phyloP scores from a whole-genome alignment of 2,113 vertebrate genomes.

The Sander lucioperca region DNA sequence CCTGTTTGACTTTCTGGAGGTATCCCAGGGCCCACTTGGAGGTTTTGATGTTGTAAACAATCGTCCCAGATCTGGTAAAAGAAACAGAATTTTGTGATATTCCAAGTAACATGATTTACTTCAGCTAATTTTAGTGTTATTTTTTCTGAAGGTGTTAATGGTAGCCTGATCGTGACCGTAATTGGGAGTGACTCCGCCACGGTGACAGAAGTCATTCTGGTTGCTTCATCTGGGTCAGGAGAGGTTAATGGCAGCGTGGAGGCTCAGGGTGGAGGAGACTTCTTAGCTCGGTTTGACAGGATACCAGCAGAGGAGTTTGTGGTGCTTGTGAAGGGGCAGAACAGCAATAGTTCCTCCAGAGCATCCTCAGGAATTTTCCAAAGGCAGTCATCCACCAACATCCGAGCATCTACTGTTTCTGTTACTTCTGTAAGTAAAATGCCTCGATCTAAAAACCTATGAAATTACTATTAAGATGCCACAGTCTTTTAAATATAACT shows the following conservation, averaged over 20 bases:
- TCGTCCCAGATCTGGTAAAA: slow-evolving; percentile 54
- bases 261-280: slow-evolving; percentile 25
- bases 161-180: slow-evolving; percentile 51
- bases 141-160: slow-evolving; percentile 39
- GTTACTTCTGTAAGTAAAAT: slow-evolving; percentile 43
- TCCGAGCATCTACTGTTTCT: slow-evolving; percentile 31
- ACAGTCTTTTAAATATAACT: background rate
- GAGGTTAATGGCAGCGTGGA: slow-evolving; percentile 41
- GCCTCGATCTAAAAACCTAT: background rate
- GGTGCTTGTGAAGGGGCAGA: slow-evolving; percentile 46
- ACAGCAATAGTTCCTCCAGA: background rate
- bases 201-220: slow-evolving; percentile 59
- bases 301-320: slow-evolving; percentile 51
- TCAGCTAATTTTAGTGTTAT: background rate
- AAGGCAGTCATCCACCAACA: slow-evolving; percentile 54
- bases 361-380: background rate
- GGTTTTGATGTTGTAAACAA: slow-evolving; percentile 18
- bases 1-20: slow-evolving; percentile 59
- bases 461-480: background rate
- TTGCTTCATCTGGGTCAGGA: slow-evolving; percentile 29
- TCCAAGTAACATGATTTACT: background rate
- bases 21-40: slow-evolving; percentile 7
- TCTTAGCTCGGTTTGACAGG: slow-evolving; percentile 35
- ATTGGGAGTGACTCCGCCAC: slow-evolving; percentile 35
- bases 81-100: background rate